A percentile compares a stretch with the other conserved stretches of the same genome.
phyloP scores from a whole-genome alignment of 2,797 vertebrate genomes.

The Hybognathus amarus region DNA sequence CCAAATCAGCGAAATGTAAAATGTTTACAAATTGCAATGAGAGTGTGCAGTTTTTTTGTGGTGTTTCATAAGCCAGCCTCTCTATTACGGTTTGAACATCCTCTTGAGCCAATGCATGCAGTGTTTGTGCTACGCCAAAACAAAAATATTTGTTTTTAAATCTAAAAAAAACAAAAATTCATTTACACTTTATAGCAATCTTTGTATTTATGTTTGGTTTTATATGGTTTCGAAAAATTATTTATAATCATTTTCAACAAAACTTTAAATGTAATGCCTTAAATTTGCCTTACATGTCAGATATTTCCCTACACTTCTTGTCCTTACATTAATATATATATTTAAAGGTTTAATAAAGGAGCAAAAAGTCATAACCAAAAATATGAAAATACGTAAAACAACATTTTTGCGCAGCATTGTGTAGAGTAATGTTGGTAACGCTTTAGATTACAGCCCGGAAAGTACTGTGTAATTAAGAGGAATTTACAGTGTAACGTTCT shows the following conservation, averaged over 20 bases:
- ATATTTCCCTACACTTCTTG: neutral
- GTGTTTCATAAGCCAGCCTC: neutral
- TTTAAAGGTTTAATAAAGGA: too few species aligned
- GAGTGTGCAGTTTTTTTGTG: neutral
- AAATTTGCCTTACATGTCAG: neutral
- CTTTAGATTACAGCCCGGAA: too few species aligned
- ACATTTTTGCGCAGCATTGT: too few species aligned
- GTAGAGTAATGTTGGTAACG: too few species aligned
- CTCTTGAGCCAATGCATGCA: neutral
- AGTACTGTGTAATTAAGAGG: too few species aligned
- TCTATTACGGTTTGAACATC: neutral
- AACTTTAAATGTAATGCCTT: neutral
- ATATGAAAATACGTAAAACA: too few species aligned
- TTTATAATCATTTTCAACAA: neutral
- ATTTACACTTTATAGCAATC: neutral
- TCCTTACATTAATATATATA: neutral
- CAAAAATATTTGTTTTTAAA: neutral
- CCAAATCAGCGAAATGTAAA: neutral
- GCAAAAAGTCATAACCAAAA: too few species aligned
- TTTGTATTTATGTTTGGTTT: neutral
- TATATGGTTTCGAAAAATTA: neutral
- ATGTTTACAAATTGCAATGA: neutral
- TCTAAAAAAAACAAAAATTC: neutral
- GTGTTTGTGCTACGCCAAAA: neutral
- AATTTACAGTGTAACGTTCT: too few species aligned